Evolutionary conservation across 2,888 invertebrate species (phyloP), one percentile per base, ranked within the genome.

Genomic region (Pollenia griseotomentosa): DNA sequence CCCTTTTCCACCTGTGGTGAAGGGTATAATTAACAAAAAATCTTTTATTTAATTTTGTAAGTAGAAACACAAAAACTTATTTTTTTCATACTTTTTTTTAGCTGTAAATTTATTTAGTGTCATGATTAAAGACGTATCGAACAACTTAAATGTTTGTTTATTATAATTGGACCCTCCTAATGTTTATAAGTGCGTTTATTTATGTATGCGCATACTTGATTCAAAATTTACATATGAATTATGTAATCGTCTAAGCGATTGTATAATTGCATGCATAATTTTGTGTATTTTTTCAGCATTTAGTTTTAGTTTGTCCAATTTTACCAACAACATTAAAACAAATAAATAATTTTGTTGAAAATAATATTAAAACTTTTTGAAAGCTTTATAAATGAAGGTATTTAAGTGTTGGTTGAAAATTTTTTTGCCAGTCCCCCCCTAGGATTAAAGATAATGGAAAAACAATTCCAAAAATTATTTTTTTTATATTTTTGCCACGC

Each of bases 171-270:
- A 46, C 2, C 10, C 10, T 14, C 57, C 42, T 63, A 63, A 42
- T 23, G 51, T 40, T 74, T 4, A 23, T 8, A 57, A n/a, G 16
- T 16, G 44, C 42, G 14, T 61, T 74, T 63, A 11, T 77, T 65
- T 53, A 14, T 61, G 65, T n/a, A 73, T 78, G 66, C 73, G 85
- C 59, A 78, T 85, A 82, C 82, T 83, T 83, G 78, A 79, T 86
- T 65, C 33, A 44, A 14, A 79, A 86, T 86, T 83, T 86, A 23
- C 83, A 86, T 86, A 57, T 79, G 82, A 86, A 83, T 83, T 74
- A 75, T 70, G n/a, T 48, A 70, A 77, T 77, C 23, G 48, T 70
- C 63, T 83, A 77, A 77, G 55, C 61, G 70, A 48, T 63, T 70
- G 46, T 48, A 48, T 83, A 68, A 46, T 44, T 81, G 40, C 4